Evolutionary conservation across 2,888 invertebrate genomes (phyloP), one percentile per base, ranked within the genome.

Genomic region (Synanthedon andrenaeformis): DNA sequence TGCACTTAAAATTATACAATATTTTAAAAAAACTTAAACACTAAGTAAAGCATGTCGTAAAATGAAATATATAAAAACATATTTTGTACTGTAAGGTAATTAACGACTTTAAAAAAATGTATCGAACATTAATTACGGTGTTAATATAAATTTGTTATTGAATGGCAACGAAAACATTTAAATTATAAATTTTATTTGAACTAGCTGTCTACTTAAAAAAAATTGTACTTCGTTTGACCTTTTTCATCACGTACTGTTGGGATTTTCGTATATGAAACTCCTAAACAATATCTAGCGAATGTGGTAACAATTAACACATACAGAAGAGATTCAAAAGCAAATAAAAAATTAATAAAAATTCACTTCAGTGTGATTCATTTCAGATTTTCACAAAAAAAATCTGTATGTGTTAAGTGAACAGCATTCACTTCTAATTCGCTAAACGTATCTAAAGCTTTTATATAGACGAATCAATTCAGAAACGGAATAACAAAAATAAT

Each of bases 21-120:
- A 56, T 23, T n/a, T 23, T 23, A 62, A 64, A 64, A 67, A 67
- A 72, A 69, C 72, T 71, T 68, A 69, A 68, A 67, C 55, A 64
- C 85, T 86, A 86, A 79, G 82, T 86, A 86, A 86, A 86, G 86
- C 86, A 86, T 82, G 70, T 74, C 74, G 64, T 77, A 78, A 73
- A 70, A 77, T 78, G 78, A 81, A 76, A 74, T 79, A 73, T 74
- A 76, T 82, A 77, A 76, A 77, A 82, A 74, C 71, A 72, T 82
- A 81, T 82, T 83, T 86, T 86, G 86, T 86, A 86, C 86, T 86
- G 81, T 85, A 68, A 85, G 84, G 86, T 84, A 79, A 73, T 52
- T 23, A 54, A 52, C 53, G 74, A 70, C 68, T 67, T 64, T 64
- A 58, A 53, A 54, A 57, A 59, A 60, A 56, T 56, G 59, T 57